Percentiles rank a stretch among this genome's conserved stretches.
These are phyloP conservation scores for Urocyon cinereoargenteus DNA, from an alignment of 2,797 vertebrate genomes.

Conservation along the genomic window DNA sequence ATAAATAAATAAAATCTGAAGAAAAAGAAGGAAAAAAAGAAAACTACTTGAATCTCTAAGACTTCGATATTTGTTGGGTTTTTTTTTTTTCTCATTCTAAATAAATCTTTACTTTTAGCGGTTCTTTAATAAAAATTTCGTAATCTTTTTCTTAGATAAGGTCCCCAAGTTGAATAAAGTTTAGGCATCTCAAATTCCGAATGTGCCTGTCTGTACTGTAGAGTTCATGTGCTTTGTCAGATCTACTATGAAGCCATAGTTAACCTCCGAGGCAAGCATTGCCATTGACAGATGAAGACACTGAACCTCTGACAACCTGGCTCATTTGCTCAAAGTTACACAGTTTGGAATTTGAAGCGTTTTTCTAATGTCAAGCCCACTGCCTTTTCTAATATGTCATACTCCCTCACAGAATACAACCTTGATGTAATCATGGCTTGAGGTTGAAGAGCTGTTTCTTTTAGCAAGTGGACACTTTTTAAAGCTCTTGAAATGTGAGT, in stretches of 20 bases:
- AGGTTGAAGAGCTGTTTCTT: not conserved
- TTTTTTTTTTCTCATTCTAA: not conserved
- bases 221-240: not conserved
- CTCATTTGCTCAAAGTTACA: constrained; percentile 27
- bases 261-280: not conserved
- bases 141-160: not conserved
- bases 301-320: not conserved
- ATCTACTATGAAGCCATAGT: not conserved
- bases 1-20: too few species aligned
- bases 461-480: not conserved
- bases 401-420: not conserved
- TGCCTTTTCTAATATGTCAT: not conserved
- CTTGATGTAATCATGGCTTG: not conserved
- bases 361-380: not conserved
- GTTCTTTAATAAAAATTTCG: not conserved
- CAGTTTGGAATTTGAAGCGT: not conserved
- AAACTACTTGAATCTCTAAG: not conserved
- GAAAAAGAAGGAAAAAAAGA: not conserved
- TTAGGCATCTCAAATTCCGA: not conserved
- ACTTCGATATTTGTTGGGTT: not conserved
- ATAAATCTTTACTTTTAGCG: constrained; percentile 15
- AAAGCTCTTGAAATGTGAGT: not conserved
- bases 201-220: not conserved
- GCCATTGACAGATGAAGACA: constrained; percentile 2
- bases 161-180: not conserved